These are phyloP conservation scores for Drosophila subquinaria DNA, from an alignment of 2,888 invertebrate genomes.

Conservation along the genomic window DNA sequence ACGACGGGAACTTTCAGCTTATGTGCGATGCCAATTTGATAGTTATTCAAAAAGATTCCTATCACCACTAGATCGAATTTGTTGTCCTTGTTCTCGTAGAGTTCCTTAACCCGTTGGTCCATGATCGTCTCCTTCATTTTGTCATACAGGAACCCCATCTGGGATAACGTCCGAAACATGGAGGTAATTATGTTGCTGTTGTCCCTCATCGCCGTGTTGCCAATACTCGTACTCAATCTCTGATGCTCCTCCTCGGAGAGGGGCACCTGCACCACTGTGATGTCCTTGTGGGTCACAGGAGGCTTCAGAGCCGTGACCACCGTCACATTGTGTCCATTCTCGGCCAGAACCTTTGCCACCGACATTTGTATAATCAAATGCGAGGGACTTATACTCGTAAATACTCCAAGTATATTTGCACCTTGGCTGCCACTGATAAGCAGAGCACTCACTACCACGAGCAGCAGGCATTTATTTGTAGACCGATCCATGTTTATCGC, in stretches of 20 bases:
- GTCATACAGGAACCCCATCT: slow-evolving; percentile 51
- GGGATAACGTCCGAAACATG: slow-evolving; percentile 30
- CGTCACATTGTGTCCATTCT: slow-evolving; percentile 83
- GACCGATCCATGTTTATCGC: slow-evolving; percentile 20
- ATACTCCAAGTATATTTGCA: slow-evolving; percentile 82
- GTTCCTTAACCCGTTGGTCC: slow-evolving; percentile 62
- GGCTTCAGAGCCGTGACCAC: slow-evolving; percentile 75
- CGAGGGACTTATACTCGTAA: slow-evolving; percentile 79
- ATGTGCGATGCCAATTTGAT: slow-evolving; percentile 74
- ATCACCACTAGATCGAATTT: slow-evolving; percentile 80
- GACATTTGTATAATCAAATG: slow-evolving; percentile 83
- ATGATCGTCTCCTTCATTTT: slow-evolving; percentile 62
- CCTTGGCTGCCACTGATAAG: slow-evolving; percentile 41
- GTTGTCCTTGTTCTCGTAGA: slow-evolving; percentile 73
- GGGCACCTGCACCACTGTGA: slow-evolving; percentile 62
- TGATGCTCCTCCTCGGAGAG: slow-evolving; percentile 50
- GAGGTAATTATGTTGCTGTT: slow-evolving; percentile 49
- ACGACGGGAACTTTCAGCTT: slow-evolving; percentile 81
- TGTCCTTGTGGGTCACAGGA: slow-evolving; percentile 60
- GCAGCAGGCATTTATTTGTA: slow-evolving; percentile 4
- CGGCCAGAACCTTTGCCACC: slow-evolving; percentile 71
- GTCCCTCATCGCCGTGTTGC: slow-evolving; percentile 51
- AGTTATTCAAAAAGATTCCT: slow-evolving; percentile 81
- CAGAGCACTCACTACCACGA: slow-evolving; percentile 2
- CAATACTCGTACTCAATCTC: slow-evolving; percentile 37